Evolutionary conservation across 92 coral and sea anemone species (phyloP).

Genomic region (Zoanthus sansibaricus): DNA sequence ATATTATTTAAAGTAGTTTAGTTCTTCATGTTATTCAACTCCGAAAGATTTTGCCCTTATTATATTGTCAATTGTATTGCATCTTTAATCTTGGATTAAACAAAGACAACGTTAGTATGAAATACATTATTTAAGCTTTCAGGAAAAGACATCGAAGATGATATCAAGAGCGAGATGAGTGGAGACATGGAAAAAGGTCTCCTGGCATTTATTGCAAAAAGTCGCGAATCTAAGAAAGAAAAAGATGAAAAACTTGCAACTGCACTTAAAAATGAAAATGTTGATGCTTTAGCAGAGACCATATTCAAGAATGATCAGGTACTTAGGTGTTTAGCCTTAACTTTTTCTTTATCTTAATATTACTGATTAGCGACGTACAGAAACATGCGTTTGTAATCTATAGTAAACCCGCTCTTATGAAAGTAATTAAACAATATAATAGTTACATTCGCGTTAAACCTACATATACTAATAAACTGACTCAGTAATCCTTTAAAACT

Average conservation of each 20-base stretch:
- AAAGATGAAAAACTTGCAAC: constrained; percentile 21
- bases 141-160: constrained; percentile 22
- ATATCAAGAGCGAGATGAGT: constrained; percentile 33
- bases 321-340: not conserved
- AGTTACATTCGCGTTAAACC: not conserved
- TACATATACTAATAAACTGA: not conserved
- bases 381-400: not conserved
- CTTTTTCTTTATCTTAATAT: not conserved
- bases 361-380: not conserved
- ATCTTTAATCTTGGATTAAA: too few species aligned
- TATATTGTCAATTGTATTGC: too few species aligned
- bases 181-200: constrained; percentile 49
- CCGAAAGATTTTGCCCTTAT: too few species aligned
- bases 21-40: not conserved
- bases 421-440: not conserved
- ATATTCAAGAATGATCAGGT: constrained; percentile 33
- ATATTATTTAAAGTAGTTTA: not conserved
- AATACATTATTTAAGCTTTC: not conserved
- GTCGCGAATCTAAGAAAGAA: constrained; percentile 36
- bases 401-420: too few species aligned
- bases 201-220: constrained; percentile 12
- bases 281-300: constrained; percentile 4
- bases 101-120: not conserved
- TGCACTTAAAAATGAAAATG: constrained; percentile 17
- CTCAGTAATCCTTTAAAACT: too few species aligned